These are phyloP conservation scores for Palythoa heliodiscus DNA, from an alignment of 92 coral and sea anemone genomes.

Conservation along the genomic window DNA sequence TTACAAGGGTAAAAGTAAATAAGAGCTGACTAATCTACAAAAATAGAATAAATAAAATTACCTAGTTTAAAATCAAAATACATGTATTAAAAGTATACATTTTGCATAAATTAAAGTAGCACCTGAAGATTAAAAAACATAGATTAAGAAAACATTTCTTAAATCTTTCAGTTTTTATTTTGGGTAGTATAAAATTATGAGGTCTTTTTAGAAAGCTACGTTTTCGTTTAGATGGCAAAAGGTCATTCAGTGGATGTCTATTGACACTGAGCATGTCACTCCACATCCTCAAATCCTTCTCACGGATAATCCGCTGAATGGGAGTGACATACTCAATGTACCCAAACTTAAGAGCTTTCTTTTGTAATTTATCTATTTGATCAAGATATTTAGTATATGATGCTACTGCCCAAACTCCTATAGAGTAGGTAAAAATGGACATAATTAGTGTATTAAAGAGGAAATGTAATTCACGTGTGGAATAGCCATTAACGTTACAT, in stretches of 20 bases:
- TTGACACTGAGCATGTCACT: neutral
- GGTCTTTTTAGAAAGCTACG: neutral
- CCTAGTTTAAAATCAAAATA: too few species aligned
- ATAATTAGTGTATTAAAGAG: conserved; percentile 14
- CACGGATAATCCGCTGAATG: conserved; percentile 1
- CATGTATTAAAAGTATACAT: too few species aligned
- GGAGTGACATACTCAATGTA: conserved; percentile 34
- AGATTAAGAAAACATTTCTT: neutral
- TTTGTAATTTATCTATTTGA: conserved; percentile 21
- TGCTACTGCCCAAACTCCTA: conserved; percentile 5
- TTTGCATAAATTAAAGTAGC: too few species aligned
- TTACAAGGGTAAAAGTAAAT: too few species aligned
- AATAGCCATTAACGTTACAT: conserved; percentile 3
- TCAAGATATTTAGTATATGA: conserved; percentile 3
- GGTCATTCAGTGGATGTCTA: neutral
- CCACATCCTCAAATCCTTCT: conserved; percentile 41
- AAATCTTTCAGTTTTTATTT: neutral
- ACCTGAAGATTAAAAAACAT: too few species aligned
- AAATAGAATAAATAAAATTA: too few species aligned
- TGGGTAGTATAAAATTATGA: neutral
- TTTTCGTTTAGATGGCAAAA: neutral
- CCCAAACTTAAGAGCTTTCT: conserved; percentile 26
- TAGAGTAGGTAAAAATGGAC: conserved; percentile 10
- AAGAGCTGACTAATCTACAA: too few species aligned
- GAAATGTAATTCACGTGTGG: conserved; percentile 1